These are phyloP conservation scores for Ariolimax columbianus DNA, from an alignment of 2,888 invertebrate species.

Conservation along the genomic window DNA sequence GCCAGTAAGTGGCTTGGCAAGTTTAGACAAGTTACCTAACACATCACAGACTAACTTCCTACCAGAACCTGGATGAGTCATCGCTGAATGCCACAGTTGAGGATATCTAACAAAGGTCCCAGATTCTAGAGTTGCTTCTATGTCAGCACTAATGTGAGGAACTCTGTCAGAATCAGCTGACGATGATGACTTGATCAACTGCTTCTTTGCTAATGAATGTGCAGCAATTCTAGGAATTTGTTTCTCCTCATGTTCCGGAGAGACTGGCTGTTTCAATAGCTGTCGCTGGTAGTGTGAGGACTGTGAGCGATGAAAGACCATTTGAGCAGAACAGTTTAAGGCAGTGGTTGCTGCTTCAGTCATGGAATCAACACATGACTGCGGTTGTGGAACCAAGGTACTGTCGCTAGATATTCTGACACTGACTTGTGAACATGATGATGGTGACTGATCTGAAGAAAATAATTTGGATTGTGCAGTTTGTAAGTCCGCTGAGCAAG, in stretches of 20 bases:
- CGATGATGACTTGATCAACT: not conserved
- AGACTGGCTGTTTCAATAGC: not conserved
- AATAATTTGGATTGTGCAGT: not conserved
- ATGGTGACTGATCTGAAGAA: not conserved
- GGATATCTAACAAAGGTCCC: not conserved
- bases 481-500: not conserved
- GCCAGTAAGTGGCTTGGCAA: not conserved
- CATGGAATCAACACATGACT: not conserved
- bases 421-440: not conserved
- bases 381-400: slow-evolving; percentile 9
- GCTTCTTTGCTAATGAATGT: not conserved
- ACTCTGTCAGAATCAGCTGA: not conserved
- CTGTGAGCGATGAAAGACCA: not conserved
- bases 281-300: not conserved
- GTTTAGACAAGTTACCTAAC: slow-evolving; percentile 15
- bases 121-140: not conserved
- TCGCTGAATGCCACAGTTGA: not conserved
- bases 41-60: not conserved
- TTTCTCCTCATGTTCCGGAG: not conserved
- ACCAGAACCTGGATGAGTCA: not conserved
- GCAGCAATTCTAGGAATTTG: not conserved
- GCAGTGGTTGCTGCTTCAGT: not conserved
- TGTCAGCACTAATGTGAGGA: not conserved
- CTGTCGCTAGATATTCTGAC: not conserved
- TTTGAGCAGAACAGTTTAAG: slow-evolving; percentile 9